Percentiles rank a stretch among this genome's conserved stretches.
These are phyloP conservation scores for Synanthedon vespiformis DNA, from an alignment of 2,888 invertebrate genomes.

Conservation along the genomic window DNA sequence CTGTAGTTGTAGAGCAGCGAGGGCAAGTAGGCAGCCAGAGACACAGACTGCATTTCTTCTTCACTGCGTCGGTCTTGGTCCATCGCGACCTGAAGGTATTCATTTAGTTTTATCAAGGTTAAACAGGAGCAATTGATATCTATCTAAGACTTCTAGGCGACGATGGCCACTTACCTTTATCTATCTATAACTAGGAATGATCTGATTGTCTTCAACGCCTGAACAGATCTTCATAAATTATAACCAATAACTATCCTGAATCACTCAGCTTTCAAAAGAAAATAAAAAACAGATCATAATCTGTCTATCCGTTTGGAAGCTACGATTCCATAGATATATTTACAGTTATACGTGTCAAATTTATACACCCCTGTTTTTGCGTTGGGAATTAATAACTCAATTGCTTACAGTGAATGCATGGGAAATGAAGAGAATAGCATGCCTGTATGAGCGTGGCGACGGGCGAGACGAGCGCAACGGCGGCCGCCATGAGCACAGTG, in stretches of 20 bases:
- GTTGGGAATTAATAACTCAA: neutral
- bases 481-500: slow-evolving; percentile 42
- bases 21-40: slow-evolving; percentile 42
- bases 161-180: neutral
- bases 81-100: slow-evolving; percentile 35
- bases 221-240: no score
- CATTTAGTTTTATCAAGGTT: neutral
- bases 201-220: no score
- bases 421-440: neutral
- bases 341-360: no score
- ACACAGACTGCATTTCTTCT: slow-evolving; percentile 48
- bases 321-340: no score
- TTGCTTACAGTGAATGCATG: neutral
- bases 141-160: neutral
- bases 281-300: no score
- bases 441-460: slow-evolving; percentile 49
- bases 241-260: no score
- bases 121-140: neutral
- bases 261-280: no score
- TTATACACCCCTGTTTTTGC: neutral
- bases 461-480: slow-evolving; percentile 45
- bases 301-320: no score
- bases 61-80: slow-evolving; percentile 50
- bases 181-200: no score
- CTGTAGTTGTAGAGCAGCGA: slow-evolving; percentile 44